phyloP scores from a whole-genome alignment of 1,140 invertebrate genomes.

The Microplitis demolitor region DNA sequence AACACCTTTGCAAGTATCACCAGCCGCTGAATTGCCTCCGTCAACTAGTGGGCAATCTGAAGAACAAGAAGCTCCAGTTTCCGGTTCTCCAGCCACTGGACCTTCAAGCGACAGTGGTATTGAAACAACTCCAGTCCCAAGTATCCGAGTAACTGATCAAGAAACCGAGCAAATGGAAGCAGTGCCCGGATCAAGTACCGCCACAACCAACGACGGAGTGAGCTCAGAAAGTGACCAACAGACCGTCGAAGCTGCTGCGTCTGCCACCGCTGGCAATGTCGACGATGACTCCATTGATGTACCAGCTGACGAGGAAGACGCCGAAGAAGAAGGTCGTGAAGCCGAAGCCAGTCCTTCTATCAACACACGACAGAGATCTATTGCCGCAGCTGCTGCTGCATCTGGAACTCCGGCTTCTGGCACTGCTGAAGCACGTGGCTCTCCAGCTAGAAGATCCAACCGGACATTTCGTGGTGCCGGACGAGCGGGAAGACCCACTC shows the following conservation, averaged over 20 bases:
- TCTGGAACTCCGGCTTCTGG: constrained; percentile 23
- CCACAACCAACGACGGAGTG: constrained; percentile 52
- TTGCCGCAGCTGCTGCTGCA: constrained; percentile 34
- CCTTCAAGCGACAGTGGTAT: constrained; percentile 37
- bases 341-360: constrained; percentile 67
- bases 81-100: constrained; percentile 35
- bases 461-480: constrained; percentile 38
- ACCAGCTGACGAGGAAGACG: constrained; percentile 68
- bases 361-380: constrained; percentile 46
- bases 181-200: constrained; percentile 47
- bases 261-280: constrained; percentile 36
- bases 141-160: constrained; percentile 43
- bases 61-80: constrained; percentile 45
- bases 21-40: constrained; percentile 60
- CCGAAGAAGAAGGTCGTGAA: constrained; percentile 60
- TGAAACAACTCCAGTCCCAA: constrained; percentile 41
- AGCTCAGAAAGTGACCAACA: constrained; percentile 69
- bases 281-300: constrained; percentile 53
- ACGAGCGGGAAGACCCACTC: constrained; percentile 51
- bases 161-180: constrained; percentile 44
- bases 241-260: constrained; percentile 57
- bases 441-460: constrained; percentile 34
- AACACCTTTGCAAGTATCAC: constrained; percentile 75
- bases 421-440: constrained; percentile 15
- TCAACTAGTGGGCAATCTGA: constrained; percentile 50